These are phyloP conservation scores for Turritopsis dohrnii DNA, from an alignment of 30 jellyfish, hydroid and myxozoan genomes.

Conservation along the genomic window DNA sequence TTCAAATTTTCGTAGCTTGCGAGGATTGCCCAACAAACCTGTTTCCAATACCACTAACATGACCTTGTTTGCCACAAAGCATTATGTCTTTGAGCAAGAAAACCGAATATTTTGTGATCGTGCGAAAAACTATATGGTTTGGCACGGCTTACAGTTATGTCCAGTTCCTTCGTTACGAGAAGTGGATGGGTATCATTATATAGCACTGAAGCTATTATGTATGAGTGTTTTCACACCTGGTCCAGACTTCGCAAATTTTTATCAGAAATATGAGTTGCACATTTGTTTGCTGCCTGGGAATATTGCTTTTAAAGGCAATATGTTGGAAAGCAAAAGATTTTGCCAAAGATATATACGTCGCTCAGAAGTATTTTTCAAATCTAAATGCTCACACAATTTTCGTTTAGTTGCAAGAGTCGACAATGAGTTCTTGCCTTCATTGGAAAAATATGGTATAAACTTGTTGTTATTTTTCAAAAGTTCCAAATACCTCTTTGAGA, in stretches of 20 bases:
- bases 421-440: background rate
- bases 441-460: slow-evolving; percentile 19
- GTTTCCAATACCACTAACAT: background rate
- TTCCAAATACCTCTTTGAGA: slow-evolving; percentile 11
- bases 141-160: slow-evolving; percentile 20
- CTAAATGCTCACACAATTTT: background rate
- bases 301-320: slow-evolving; percentile 11
- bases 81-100: slow-evolving; percentile 9
- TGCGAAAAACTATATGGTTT: background rate
- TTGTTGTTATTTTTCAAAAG: slow-evolving; percentile 14
- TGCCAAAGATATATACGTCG: slow-evolving; percentile 6
- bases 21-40: slow-evolving; percentile 4
- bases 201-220: background rate
- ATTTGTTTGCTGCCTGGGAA: slow-evolving; percentile 32
- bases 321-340: slow-evolving; percentile 17
- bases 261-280: slow-evolving; percentile 19
- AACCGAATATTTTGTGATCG: background rate
- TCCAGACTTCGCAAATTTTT: background rate
- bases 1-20: slow-evolving; percentile 1
- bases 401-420: slow-evolving; percentile 24
- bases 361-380: background rate
- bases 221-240: slow-evolving; percentile 19
- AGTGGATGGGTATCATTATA: background rate
- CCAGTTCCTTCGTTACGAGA: slow-evolving; percentile 18
- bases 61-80: background rate